phyloP scores from a whole-genome alignment of 2,797 vertebrate genomes.

The Erithacus rubecula region DNA sequence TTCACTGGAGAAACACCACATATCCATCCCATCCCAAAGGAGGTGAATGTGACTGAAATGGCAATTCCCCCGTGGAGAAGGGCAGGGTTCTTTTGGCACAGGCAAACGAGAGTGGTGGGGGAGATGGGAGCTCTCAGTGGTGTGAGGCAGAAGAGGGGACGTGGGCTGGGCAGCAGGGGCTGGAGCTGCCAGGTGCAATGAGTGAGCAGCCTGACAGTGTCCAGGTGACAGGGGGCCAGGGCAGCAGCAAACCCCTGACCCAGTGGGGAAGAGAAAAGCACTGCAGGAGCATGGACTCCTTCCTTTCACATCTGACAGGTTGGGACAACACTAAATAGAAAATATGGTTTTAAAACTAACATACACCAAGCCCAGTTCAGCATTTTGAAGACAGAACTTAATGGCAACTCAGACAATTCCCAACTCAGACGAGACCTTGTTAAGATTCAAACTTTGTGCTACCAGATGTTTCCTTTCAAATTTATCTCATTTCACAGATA shows the following conservation, averaged over 20 bases:
- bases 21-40: background rate
- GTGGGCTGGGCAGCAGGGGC: background rate
- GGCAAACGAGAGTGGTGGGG: background rate
- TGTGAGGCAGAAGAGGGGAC: background rate
- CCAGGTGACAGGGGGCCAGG: background rate
- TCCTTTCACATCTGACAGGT: background rate
- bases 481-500: background rate
- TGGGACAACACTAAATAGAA: background rate
- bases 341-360: constrained; percentile 3
- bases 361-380: background rate
- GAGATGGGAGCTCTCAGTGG: background rate
- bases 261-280: constrained; percentile 1
- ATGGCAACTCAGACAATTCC: background rate
- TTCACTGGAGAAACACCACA: background rate
- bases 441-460: background rate
- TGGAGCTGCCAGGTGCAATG: background rate
- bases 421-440: background rate
- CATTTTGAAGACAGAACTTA: background rate
- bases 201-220: constrained; percentile 10
- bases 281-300: background rate
- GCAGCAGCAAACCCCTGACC: background rate
- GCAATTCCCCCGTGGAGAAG: background rate
- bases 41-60: background rate
- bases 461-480: background rate
- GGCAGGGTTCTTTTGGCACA: background rate